Evolutionary conservation across 1,140 invertebrate species (phyloP).

Genomic region (Drosophila saltans): DNA sequence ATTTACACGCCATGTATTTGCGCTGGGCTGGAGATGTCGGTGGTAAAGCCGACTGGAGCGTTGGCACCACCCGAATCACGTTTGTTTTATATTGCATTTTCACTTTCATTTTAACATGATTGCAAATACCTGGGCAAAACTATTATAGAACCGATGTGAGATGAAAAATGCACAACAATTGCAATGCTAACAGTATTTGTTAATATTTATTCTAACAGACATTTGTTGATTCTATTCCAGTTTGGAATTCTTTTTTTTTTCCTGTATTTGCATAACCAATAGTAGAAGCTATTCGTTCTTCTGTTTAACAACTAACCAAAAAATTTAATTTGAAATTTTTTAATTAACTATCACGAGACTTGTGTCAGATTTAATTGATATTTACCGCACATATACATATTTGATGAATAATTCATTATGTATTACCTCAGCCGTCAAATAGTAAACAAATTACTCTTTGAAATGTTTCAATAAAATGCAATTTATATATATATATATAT

Average conservation of each 20-base stretch:
- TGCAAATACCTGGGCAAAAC: constrained; percentile 20
- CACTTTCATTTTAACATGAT: constrained; percentile 65
- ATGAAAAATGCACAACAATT: constrained; percentile 27
- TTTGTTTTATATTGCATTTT: constrained; percentile 74
- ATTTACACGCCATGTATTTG: constrained; percentile 60
- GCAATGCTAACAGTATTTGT: constrained; percentile 26
- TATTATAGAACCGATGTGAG: constrained; percentile 54
- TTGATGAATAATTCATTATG: constrained; percentile 1
- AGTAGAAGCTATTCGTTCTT: not conserved
- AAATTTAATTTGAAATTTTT: constrained; percentile 2
- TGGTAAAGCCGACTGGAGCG: not conserved
- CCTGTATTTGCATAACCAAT: not conserved
- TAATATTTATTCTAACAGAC: constrained; percentile 15
- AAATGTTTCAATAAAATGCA: not conserved
- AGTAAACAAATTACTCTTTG: not conserved
- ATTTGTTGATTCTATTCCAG: not conserved
- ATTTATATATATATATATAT: not conserved
- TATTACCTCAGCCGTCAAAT: not conserved
- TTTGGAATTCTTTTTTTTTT: not conserved
- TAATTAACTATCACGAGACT: not conserved
- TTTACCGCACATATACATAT: not conserved
- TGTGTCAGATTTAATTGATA: not conserved
- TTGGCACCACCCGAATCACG: constrained; percentile 52
- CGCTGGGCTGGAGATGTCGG: constrained; percentile 22
- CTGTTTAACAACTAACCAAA: not conserved